A percentile compares a stretch with the other conserved stretches of the same genome.
Conservation (phyloP, 2,797 vertebrate species). For the Myotis daubentonii region DNA sequence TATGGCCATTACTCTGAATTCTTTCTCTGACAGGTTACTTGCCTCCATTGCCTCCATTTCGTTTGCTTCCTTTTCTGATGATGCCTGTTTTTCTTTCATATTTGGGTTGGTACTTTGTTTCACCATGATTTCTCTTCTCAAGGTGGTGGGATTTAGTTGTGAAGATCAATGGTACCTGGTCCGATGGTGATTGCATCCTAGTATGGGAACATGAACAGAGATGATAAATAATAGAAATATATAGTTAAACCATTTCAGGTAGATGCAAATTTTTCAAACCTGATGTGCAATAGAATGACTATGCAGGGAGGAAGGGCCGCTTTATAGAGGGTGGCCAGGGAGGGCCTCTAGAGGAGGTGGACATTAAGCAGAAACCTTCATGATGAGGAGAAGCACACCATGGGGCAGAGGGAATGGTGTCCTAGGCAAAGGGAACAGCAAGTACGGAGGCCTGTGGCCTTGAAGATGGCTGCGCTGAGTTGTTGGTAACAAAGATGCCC, state of each 20-base stretch:
- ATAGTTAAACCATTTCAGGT: not conserved
- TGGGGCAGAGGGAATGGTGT: not conserved
- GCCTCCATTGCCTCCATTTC: no score
- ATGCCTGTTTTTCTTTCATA: no score
- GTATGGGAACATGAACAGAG: not conserved
- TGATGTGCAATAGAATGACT: no score
- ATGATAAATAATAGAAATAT: not conserved
- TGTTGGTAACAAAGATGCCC: not conserved
- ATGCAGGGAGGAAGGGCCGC: fast-evolving
- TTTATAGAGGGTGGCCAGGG: not conserved
- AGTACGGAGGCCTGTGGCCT: not conserved
- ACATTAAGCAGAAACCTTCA: not conserved
- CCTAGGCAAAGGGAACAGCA: not conserved
- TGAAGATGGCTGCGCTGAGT: not conserved
- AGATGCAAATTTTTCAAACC: not conserved
- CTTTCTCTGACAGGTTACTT: no score
- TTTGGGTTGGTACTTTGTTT: no score
- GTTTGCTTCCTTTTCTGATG: no score
- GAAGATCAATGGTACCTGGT: not conserved
- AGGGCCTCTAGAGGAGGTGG: no score
- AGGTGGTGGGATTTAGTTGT: not conserved
- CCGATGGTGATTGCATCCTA: not conserved
- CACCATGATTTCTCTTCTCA: no score
- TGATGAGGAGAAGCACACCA: no score
- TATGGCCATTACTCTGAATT: no score